Evolutionary conservation across 92 coral and sea anemone species (phyloP), one percentile per base, ranked within the genome.

Genomic region (Porites cylindrica): DNA sequence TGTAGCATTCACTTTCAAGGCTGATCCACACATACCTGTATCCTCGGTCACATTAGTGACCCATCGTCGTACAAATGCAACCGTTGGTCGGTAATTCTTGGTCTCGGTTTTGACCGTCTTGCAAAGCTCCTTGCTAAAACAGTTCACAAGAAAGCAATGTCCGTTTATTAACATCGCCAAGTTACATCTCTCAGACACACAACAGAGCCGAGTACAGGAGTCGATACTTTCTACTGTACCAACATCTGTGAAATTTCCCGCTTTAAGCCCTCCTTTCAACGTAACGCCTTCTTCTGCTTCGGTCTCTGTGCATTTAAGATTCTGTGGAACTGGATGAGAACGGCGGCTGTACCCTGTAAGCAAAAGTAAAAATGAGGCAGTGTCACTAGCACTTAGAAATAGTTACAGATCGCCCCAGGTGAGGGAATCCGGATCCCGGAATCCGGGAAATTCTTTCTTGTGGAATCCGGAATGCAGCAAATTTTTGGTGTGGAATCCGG

Each of bases 161-260:
- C 91, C 85, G 61, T 93, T 95, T 56, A 97, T 94, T 54, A 97
- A 17, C 50, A 97, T 77, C 17, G 99, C 98, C 78, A 97, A 75
- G 82, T 97, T 91, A 72, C 99, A 97, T 60, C 86, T 95, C 78
- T 97, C 99, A 10, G 96, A 93, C 17, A 97, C 99, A 66, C 99
- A 97, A 43, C 99, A 97, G 13, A 97, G 88, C 51, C 96, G 89
- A 16, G 98, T 94, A 60, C 99, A 97, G 19, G 97, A 90, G 63
- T 92, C 95, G 21, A 97, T 87, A 21, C 81, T 90, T 51, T 97
- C 99, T 51, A 91, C 97, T 17, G 92, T 94, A 50, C 99, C 99
- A 24, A 97, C 99, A 70, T 96, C 98, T 2, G 98, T 96, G 54
- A 96, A 96, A 78, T 94, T 92, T 14, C 98, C 99, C 6, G 99